These are phyloP conservation scores for Noctua janthina DNA, from an alignment of 2,888 invertebrate species.

Conservation along the genomic window DNA sequence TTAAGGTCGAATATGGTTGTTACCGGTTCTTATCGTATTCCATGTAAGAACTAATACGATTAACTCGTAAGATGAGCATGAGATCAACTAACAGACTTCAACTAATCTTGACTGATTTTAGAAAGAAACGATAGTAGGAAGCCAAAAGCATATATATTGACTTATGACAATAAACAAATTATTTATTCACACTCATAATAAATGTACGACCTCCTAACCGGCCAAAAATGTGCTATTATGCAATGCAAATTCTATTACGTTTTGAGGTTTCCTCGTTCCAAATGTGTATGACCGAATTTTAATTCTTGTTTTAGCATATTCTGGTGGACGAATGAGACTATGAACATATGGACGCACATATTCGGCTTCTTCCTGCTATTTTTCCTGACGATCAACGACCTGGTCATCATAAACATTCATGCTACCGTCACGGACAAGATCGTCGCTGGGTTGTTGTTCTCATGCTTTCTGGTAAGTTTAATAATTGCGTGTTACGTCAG, in stretches of 20 bases:
- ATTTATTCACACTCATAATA: conserved; percentile 17
- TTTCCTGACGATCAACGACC: conserved; percentile 95
- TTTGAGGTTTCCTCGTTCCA: conserved; percentile 36
- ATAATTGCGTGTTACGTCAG: conserved; percentile 29
- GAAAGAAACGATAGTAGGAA: neutral
- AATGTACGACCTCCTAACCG: conserved; percentile 40
- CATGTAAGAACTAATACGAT: neutral
- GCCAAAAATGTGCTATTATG: conserved; percentile 40
- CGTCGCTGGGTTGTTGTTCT: conserved; percentile 94
- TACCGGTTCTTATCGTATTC: neutral
- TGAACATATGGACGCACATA: conserved; percentile 99
- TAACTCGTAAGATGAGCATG: conserved; percentile 1
- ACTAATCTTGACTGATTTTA: neutral
- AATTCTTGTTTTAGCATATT: conserved; percentile 93
- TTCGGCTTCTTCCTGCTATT: conserved; percentile 96
- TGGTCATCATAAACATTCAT: conserved; percentile 94
- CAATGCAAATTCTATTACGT: conserved; percentile 40
- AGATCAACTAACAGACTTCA: neutral
- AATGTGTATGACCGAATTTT: conserved; percentile 37
- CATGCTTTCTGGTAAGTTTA: conserved; percentile 95
- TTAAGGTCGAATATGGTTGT: conserved; percentile 26
- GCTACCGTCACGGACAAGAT: conserved; percentile 95
- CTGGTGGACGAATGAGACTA: conserved; percentile 99
- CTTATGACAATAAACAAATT: conserved; percentile 10
- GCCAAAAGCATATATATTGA: neutral